These are phyloP conservation scores for Ethmia dodecea DNA, from an alignment of 2,888 invertebrate genomes.

Conservation along the genomic window DNA sequence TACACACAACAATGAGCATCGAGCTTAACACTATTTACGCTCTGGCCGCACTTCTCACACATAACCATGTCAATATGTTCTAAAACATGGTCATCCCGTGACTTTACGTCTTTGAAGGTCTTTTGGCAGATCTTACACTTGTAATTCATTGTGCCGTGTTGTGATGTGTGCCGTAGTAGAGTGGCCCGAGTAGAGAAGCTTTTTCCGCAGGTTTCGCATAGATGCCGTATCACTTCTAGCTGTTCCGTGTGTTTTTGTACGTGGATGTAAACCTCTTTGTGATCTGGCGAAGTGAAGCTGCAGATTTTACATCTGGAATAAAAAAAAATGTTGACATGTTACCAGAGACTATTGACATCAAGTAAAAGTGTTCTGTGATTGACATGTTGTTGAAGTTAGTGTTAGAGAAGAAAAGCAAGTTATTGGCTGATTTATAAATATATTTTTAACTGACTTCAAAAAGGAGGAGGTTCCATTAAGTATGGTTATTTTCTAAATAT, in stretches of 20 bases:
- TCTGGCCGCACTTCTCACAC: constrained; percentile 62
- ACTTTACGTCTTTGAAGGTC: constrained; percentile 32
- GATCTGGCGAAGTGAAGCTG: constrained; percentile 69
- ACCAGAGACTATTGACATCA: too few species aligned
- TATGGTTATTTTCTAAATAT: too few species aligned
- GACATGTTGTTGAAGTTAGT: too few species aligned
- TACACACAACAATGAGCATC: constrained; percentile 37
- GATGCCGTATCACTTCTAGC: constrained; percentile 38
- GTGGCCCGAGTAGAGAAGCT: constrained; percentile 53
- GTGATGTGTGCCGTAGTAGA: constrained; percentile 43
- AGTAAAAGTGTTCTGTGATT: too few species aligned
- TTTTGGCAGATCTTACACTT: constrained; percentile 43
- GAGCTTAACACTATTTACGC: constrained; percentile 37
- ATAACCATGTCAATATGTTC: constrained; percentile 47
- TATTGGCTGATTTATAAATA: too few species aligned
- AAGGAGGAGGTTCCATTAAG: too few species aligned
- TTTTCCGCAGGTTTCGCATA: constrained; percentile 64
- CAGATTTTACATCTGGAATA: constrained; percentile 76
- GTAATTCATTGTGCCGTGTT: constrained; percentile 32
- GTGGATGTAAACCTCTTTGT: constrained; percentile 77
- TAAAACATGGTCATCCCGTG: constrained; percentile 36
- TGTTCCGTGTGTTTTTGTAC: constrained; percentile 61
- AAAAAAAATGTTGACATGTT: constrained; percentile 4
- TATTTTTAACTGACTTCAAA: too few species aligned
- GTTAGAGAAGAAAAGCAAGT: too few species aligned